Percentiles rank a stretch among this genome's conserved stretches.
Conservation (phyloP, 1,140 invertebrate genomes). For the Bombus pascuorum region DNA sequence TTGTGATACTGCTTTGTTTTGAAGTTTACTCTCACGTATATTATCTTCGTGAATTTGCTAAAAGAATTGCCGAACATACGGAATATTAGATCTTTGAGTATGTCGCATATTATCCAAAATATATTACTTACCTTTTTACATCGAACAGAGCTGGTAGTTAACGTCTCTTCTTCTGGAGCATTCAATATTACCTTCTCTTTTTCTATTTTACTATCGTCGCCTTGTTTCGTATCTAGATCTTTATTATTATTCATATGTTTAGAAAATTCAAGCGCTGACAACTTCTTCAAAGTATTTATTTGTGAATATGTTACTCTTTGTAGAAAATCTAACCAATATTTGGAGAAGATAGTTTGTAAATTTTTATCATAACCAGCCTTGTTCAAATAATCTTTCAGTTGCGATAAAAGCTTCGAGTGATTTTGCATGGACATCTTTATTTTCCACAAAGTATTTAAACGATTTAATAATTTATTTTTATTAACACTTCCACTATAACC, state of each 20-base stretch:
- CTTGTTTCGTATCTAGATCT: not conserved
- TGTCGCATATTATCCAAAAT: not conserved
- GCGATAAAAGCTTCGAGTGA: conserved; percentile 82
- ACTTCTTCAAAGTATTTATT: conserved; percentile 74
- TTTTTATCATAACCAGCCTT: conserved; percentile 82
- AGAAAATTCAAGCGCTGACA: conserved; percentile 71
- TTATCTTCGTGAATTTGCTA: conserved; percentile 13
- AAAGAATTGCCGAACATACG: not conserved
- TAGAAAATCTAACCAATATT: conserved; percentile 82
- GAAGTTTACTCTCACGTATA: conserved; percentile 1
- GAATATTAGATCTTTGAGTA: not conserved
- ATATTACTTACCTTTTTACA: conserved; percentile 18
- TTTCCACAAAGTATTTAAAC: conserved; percentile 60
- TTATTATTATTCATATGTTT: not conserved
- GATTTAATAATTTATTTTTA: conserved; percentile 67
- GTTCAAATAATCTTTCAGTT: conserved; percentile 80
- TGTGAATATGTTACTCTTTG: conserved; percentile 79
- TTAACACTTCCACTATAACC: conserved; percentile 70
- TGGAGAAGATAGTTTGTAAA: conserved; percentile 81
- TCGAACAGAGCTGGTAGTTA: not conserved
- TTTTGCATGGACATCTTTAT: conserved; percentile 80
- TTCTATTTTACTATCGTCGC: not conserved
- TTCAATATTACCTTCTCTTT: conserved; percentile 31
- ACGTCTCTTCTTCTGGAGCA: conserved; percentile 27
- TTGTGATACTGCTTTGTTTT: conserved; percentile 63